Percentiles rank a stretch among this genome's conserved stretches.
These are phyloP conservation scores for Drosophila rhopaloa DNA, from an alignment of 1,140 invertebrate genomes.

Conservation along the genomic window DNA sequence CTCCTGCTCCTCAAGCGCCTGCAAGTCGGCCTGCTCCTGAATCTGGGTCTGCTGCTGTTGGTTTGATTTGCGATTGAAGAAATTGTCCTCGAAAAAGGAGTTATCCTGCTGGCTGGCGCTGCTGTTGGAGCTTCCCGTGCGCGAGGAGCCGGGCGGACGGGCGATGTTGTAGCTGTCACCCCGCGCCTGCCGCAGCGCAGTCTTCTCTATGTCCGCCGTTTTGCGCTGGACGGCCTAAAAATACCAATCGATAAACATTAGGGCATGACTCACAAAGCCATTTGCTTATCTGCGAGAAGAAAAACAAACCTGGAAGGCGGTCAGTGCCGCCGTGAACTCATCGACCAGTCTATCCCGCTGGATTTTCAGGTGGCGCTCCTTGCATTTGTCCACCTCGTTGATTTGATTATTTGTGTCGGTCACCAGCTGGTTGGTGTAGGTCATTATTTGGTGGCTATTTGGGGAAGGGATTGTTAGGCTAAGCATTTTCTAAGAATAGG, in stretches of 20 bases:
- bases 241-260: conserved; percentile 22
- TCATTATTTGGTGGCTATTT: conserved; percentile 95
- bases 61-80: conserved; percentile 83
- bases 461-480: conserved; percentile 7
- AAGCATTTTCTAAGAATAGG: neutral
- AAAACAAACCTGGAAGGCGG: conserved; percentile 91
- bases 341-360: conserved; percentile 96
- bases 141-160: conserved; percentile 77
- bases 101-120: conserved; percentile 62
- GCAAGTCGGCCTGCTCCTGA: conserved; percentile 93
- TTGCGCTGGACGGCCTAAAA: conserved; percentile 79
- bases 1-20: conserved; percentile 95
- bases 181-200: conserved; percentile 73
- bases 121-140: conserved; percentile 56
- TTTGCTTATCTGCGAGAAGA: conserved; percentile 30
- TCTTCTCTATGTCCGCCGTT: conserved; percentile 84
- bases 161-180: conserved; percentile 76
- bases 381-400: conserved; percentile 88
- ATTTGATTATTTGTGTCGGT: conserved; percentile 96
- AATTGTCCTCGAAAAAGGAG: conserved; percentile 83
- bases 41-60: conserved; percentile 88
- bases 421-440: conserved; percentile 97
- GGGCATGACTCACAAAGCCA: conserved; percentile 34
- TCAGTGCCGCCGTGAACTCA: conserved; percentile 96
- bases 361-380: conserved; percentile 94